These are phyloP conservation scores for Spilosoma lubricipeda DNA, from an alignment of 2,888 invertebrate genomes.

Conservation along the genomic window DNA sequence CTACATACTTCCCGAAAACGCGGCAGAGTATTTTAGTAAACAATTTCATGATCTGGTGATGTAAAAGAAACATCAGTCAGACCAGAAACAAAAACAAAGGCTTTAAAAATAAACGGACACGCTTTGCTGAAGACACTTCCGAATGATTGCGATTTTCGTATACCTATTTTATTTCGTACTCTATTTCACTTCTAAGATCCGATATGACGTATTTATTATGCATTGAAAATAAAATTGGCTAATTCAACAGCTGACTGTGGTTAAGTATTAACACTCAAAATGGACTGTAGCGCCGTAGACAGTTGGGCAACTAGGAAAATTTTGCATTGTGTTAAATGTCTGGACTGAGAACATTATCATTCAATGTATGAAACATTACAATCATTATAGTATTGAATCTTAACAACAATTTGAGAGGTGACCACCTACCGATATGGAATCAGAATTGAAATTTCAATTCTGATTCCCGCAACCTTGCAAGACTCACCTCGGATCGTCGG, in stretches of 20 bases:
- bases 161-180: slow-evolving; percentile 19
- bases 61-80: slow-evolving; percentile 59
- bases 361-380: slow-evolving; percentile 17
- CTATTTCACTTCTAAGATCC: slow-evolving; percentile 23
- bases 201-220: slow-evolving; percentile 29
- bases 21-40: slow-evolving; percentile 34
- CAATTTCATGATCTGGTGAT: slow-evolving; percentile 54
- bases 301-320: slow-evolving; percentile 55
- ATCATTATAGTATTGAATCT: slow-evolving; percentile 9
- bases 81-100: slow-evolving; percentile 60
- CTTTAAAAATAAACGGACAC: slow-evolving; percentile 60
- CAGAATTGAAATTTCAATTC: slow-evolving; percentile 41
- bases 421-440: slow-evolving; percentile 36
- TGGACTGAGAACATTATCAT: slow-evolving; percentile 1
- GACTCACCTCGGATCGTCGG: slow-evolving; percentile 61
- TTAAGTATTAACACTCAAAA: slow-evolving; percentile 57
- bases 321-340: slow-evolving; percentile 22
- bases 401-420: slow-evolving; percentile 33
- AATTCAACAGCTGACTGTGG: slow-evolving; percentile 19
- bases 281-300: slow-evolving; percentile 48
- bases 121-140: slow-evolving; percentile 40
- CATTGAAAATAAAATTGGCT: slow-evolving; percentile 43
- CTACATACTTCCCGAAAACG: not conserved
- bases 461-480: slow-evolving; percentile 55
- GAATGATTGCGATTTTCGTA: slow-evolving; percentile 31